These are phyloP conservation scores for Antigone vipio DNA, from an alignment of 2,113 vertebrate species.

Conservation along the genomic window DNA sequence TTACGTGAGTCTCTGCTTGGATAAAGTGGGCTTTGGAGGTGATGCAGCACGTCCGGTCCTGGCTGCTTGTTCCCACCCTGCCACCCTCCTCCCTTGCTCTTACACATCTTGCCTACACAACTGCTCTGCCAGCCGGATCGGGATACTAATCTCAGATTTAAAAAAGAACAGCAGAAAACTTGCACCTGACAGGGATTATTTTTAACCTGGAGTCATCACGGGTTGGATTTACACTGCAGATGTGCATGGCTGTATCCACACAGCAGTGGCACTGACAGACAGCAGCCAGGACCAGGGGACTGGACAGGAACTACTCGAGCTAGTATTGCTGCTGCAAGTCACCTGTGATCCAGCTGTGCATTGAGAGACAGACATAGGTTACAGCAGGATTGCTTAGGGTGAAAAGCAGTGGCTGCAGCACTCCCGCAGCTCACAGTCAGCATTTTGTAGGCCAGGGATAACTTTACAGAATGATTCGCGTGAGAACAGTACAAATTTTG, in stretches of 20 bases:
- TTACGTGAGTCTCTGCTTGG: accelerated
- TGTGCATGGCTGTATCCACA: not conserved
- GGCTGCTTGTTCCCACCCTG: not conserved
- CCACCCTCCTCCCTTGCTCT: not conserved
- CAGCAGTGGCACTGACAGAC: not conserved
- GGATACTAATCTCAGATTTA: not conserved
- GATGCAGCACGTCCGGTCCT: accelerated
- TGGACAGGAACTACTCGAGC: not conserved
- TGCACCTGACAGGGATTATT: not conserved
- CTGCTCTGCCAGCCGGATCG: not conserved
- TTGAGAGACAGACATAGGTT: not conserved
- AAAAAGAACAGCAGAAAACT: not conserved
- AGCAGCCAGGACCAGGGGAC: not conserved
- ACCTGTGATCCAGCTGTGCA: not conserved
- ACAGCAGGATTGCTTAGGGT: not conserved
- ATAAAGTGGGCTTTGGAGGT: not conserved
- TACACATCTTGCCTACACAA: not conserved
- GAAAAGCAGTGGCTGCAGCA: not conserved
- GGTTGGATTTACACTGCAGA: not conserved
- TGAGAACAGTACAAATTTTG: not conserved
- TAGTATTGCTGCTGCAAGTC: not conserved
- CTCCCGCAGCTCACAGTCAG: not conserved
- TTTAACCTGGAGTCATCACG: not conserved
- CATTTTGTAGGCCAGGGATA: not conserved
- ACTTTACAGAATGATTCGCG: not conserved